Base-by-base conservation (phyloP, 2,113 vertebrate genomes). In the Prinia subflava region DNA sequence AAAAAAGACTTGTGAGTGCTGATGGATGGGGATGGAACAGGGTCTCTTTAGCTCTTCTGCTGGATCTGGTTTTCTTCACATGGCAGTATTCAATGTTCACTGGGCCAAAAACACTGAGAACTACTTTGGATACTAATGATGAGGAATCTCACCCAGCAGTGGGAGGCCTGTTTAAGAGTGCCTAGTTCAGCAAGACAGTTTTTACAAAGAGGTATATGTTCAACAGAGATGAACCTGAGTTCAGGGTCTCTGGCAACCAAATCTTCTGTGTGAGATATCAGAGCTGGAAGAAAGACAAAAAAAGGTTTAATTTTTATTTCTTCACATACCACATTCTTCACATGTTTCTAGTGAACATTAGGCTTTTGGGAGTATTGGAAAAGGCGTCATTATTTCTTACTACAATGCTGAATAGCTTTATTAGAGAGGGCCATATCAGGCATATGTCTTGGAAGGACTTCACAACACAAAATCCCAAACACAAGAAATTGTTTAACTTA, bases 351-450 rank as follows among this genome's bases (percentile, higher is more conserved):
- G 15, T 49, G 20, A 92, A 83, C 1, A n/a, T 46, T 37, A 71
- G 8, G 28, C 9, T 68, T 88, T 88, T 6, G 10, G 12, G 24
- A 83, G 20, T 82, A 42, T 5, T 68, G 39, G 7, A 86, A 15
- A 83, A 67, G 10, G 20, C 22, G 42, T 28, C 7, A 63, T 13
- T 60, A 50, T 60, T 42, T 33, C 4, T 46, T 90, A 86, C 62
- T 83, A 37, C 55, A 47, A 5, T 67, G 13, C 24, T 71, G 23
- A 79, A 57, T 23, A 56, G 6, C 28, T 23, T 10, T 25, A 14
- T 67, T 41, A 49, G n/a, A 67, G 31, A 31, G 19, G 10, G 3
- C 6, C 0, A 0, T 39, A 52, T 57, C 8, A n/a, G 10, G 2
- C 12, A 27, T 13, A 18, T 23, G 10, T 37, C 19, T 49, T 79